Base-by-base conservation (phyloP, 2,113 vertebrate species). In the Aphyosemion australe region DNA sequence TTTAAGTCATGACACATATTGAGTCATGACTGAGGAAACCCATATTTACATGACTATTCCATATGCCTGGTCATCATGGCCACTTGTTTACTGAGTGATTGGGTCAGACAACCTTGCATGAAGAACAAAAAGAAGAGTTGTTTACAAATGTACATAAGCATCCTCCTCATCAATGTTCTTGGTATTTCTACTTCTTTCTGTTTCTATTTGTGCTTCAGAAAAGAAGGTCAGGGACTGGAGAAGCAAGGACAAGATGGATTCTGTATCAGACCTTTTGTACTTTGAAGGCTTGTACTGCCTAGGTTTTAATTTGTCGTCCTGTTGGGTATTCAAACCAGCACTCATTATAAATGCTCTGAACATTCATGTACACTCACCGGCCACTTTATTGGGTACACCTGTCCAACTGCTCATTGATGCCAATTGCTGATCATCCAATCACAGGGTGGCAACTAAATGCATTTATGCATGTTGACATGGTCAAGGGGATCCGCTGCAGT, bases 241-340 rank as follows among this genome's bases (percentile, higher is more conserved):
- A 39, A 58, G 61, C 66, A 65, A 59, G 65, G 73, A 72, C 71
- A 19, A 54, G 69, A 78, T 61, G 21, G 61, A 83, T 71, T 76
- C 61, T 67, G 5, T 20, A n/a, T 45, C 50, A 13, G 32, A 49
- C 10, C 45, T 51, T 19, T n/a, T 2, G 6, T 12, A 19, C 37
- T 2, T 7, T 20, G 0, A n/a, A 62, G 47, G 67, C 48, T 69
- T 61, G 31, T 49, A 37, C 34, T 61, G 55, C 61, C 73, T 52
- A 20, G 15, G 1, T 4, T 46, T 66, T 21, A 52, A 20, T 56
- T 2, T 47, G 12, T 21, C 60, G 14, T 34, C 12, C 15, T 39
- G 20, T 52, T 54, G 16, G 8, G 5, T 14, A 15, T 31, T 19
- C 12, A 31, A n/a, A 8, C 47, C 18, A 43, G 14, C 26, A 67